Evolutionary conservation across 2,113 vertebrate genomes (phyloP).

Genomic region (Embiotoca jacksoni): DNA sequence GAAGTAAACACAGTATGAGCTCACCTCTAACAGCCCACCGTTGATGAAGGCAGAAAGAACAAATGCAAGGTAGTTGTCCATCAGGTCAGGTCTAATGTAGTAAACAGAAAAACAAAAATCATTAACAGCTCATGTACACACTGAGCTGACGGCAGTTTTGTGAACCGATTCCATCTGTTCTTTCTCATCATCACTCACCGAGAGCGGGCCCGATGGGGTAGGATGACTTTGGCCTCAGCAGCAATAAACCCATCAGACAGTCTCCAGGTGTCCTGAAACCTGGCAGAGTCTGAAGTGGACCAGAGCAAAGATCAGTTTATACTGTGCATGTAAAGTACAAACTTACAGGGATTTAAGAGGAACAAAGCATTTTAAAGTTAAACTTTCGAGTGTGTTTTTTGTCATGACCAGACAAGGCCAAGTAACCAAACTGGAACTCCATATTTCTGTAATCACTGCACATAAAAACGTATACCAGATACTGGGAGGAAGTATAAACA

Average conservation of each 20-base stretch:
- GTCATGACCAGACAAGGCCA: too few relatives aligned
- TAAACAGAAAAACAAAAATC: conserved; percentile 9
- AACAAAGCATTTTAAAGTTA: background rate
- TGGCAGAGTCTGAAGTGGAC: conserved; percentile 88
- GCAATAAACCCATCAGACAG: conserved; percentile 97
- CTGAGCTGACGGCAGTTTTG: background rate
- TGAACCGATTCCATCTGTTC: background rate
- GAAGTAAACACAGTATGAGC: background rate
- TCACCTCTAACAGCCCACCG: conserved; percentile 95
- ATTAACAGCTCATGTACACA: background rate
- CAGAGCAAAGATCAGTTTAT: conserved; percentile 3
- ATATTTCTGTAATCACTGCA: too few relatives aligned
- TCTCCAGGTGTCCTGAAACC: conserved; percentile 97
- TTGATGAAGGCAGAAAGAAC: conserved; percentile 96
- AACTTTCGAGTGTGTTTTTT: background rate
- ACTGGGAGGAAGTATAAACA: background rate
- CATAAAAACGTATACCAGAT: background rate
- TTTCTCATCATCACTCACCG: conserved; percentile 80
- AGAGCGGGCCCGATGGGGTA: conserved; percentile 95
- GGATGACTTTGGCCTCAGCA: conserved; percentile 96
- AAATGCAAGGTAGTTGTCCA: conserved; percentile 98
- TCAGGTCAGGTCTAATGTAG: conserved; percentile 91
- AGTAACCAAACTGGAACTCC: too few relatives aligned
- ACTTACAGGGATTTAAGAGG: background rate
- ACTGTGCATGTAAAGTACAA: background rate